Base-by-base conservation (phyloP, 2,888 invertebrate genomes). In the Endotricha flammealis region DNA sequence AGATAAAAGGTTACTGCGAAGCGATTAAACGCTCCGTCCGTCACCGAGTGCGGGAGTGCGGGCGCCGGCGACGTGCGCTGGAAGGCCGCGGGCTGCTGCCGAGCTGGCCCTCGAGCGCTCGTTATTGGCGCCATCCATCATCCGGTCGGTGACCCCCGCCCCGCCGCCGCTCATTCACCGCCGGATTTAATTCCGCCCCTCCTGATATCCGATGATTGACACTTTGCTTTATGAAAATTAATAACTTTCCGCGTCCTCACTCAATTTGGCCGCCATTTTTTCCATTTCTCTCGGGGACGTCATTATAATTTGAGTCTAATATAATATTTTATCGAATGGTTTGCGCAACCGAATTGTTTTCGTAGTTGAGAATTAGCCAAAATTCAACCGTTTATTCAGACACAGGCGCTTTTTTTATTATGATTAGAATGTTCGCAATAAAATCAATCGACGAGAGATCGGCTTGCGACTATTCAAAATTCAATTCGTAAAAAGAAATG, bases 111-210 rank as follows among this genome's bases (percentile, higher is more conserved):
- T 41, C 42, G 60, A 53, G 42, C 42, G 59, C 57, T 68, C 69
- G 70, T 77, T 79, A 81, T 72, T 71, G 64, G 64, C 56, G 61
- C 56, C 77, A 81, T 81, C 78, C 71, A 81, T 81, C 81, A 81
- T 73, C 65, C 65, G 52, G 57, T 54, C 41, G 31, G 29, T 38
- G 39, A 32, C 6, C 27, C 38, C 13, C 32, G 22, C 36, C 25
- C 27, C 32, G 27, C 34, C 44, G 27, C 37, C 28, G 32, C 44
- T 43, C 54, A 45, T 44, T 50, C 50, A 46, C 39, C 7, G 41
- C 27, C 37, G 33, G 35, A 42, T 46, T 46, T 41, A 42, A 46
- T 42, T 41, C 32, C 38, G 36, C 22, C 34, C 36, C 42, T 39
- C 43, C 43, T 36, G 43, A 46, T 44, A 41, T 36, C 41, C 44